Evolutionary conservation across 2,888 invertebrate genomes (phyloP), one percentile per base, ranked within the genome.

Genomic region (Meandrusa payeni): DNA sequence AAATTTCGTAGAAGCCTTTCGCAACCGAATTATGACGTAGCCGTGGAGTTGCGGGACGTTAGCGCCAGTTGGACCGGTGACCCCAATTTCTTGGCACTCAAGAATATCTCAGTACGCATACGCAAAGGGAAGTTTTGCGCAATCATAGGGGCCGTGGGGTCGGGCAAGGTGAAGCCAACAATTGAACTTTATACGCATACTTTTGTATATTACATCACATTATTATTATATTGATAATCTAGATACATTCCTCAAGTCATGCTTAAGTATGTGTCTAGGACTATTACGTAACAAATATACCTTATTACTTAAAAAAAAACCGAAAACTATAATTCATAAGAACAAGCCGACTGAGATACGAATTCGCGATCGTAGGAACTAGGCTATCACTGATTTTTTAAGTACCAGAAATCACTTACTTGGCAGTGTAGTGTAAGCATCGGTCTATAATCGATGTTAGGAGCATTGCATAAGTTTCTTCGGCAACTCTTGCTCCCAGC

Each of bases 61-160:
- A 72, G 74, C 5, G 78, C 88, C 1, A 86, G 88, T 50, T 91
- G 91, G 91, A 88, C 87, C 0, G 67, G 71, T 0, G 80, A 81
- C 48, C 83, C 88, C 9, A 69, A 79, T 13, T 77, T 87, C 45
- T 82, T 90, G 57, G 90, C 90, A 0, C 74, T 92, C 4, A 87
- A 88, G 22, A 76, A 88, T 17, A 55, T 92, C 6, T 88, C 88
- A 6, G 51, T 91, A 26, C 72, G 88, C 2, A 65, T 92, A 4
- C 81, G 86, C 10, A 86, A 72, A 55, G 91, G 91, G 27, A 90
- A 90, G 55, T 69, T 92, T 5, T 89, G 93, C 46, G 93, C 93
- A 5, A 89, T 95, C 19, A 92, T 95, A 34, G 95, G 95, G 4
- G 89, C 93, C 38, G 94, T 95, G 0, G 95, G 94, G 3, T 85